Evolutionary conservation across 2,797 vertebrate species (phyloP), one percentile per base, ranked within the genome.

Genomic region (Pangasius djambal): DNA sequence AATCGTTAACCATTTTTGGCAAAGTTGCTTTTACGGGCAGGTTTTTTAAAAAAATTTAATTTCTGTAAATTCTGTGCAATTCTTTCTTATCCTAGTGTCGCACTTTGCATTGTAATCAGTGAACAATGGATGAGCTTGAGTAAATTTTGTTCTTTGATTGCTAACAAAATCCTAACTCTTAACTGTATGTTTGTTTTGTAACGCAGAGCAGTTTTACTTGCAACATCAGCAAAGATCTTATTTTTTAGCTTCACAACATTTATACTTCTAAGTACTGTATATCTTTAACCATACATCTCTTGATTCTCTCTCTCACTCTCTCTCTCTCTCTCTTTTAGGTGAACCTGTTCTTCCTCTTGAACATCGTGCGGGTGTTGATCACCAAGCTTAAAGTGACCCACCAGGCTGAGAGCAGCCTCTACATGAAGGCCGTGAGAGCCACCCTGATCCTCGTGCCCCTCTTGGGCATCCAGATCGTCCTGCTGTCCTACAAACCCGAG

Each of bases 381-480:
- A 99, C 98, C 48, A 99, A 99, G 94, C 95, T 99, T 90, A 97
- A 98, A 81, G 98, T 99, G 89, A 99, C 98, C 0, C 98, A 99
- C 94, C 98, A 98, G 92, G 98, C 98, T 0, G 98, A 99, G 93
- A 98, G 97, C 92, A 98, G 97, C 91, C 97, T 99, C 8, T 99
- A 99, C 95, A 99, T 99, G 98, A 97, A 98, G 90, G 98, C 98
- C 0, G 99, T 99, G 89, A 96, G 99, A 92, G 98, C 97, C 6
- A 99, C 98, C 0, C 97, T 99, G 77, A 99, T 99, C 90, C 96
- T 99, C 37, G 98, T 99, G 7, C 99, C 99, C 0, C 95, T 99
- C 0, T 97, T 99, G 0, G 99, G 98, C 88, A 99, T 99, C 86
- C 98, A 99, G 91, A 98, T 97, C 40, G 96, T 99, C 55, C 93